A percentile compares a stretch with the other conserved stretches of the same genome.
Conservation (phyloP, 2,113 vertebrate species). For the Cacatua alba region DNA sequence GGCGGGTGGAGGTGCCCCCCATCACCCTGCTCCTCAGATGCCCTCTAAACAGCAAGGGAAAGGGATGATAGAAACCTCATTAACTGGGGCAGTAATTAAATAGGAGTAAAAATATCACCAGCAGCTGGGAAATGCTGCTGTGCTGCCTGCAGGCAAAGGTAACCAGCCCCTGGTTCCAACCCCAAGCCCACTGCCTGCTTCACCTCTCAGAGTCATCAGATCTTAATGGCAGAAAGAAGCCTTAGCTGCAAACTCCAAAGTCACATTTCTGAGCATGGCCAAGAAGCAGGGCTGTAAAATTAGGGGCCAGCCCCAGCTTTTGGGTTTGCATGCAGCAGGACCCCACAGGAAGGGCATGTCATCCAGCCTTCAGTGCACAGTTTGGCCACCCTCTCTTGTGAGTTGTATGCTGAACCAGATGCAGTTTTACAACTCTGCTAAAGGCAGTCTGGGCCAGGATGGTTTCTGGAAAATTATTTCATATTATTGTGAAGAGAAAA, state of each 20-base stretch:
- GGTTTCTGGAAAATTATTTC: slow-evolving; percentile 30
- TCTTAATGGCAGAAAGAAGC: neutral
- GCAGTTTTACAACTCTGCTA: neutral
- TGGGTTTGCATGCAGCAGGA: neutral
- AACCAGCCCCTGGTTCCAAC: rapidly evolving
- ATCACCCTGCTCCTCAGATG: neutral
- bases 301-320: neutral
- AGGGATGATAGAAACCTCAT: neutral
- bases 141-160: neutral
- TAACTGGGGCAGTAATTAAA: neutral
- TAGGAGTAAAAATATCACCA: neutral
- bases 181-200: rapidly evolving
- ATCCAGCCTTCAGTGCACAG: slow-evolving; percentile 1
- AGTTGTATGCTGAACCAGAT: neutral
- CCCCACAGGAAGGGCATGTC: slow-evolving; percentile 26
- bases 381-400: neutral
- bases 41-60: neutral
- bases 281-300: neutral
- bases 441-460: neutral
- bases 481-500: neutral
- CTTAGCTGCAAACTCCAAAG: neutral
- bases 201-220: neutral
- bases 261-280: neutral
- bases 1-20: rapidly evolving
- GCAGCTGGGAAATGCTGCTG: neutral